These are phyloP conservation scores for Scomberomorus guttatus DNA, from an alignment of 2,797 vertebrate species.

Conservation along the genomic window DNA sequence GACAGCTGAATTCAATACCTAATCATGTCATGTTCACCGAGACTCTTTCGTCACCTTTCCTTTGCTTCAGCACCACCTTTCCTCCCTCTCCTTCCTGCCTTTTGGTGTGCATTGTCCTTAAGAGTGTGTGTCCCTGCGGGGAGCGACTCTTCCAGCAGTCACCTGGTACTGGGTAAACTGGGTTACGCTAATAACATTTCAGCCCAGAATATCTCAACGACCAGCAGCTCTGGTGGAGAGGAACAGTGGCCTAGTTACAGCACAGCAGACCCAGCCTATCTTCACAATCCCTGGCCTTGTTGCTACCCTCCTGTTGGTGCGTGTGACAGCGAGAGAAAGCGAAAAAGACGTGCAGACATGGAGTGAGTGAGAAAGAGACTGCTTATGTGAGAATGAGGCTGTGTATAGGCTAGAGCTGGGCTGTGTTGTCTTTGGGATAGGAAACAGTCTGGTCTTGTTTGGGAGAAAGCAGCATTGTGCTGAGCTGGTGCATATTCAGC, in stretches of 20 bases:
- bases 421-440: conserved; percentile 82
- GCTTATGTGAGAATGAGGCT: conserved; percentile 76
- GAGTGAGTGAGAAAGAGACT: conserved; percentile 64
- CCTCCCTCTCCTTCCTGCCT: conserved; percentile 12
- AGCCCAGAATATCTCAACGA: conserved; percentile 76
- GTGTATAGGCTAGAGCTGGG: conserved; percentile 74
- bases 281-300: conserved; percentile 67
- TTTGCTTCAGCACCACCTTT: conserved; percentile 32
- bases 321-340: conserved; percentile 55
- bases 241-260: conserved; percentile 75
- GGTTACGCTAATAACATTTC: conserved; percentile 84
- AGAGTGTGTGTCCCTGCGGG: conserved; percentile 60
- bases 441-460: conserved; percentile 84
- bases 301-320: conserved; percentile 53
- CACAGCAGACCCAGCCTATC: conserved; percentile 52
- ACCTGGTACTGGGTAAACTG: conserved; percentile 84
- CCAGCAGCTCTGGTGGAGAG: conserved; percentile 59
- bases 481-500: conserved; percentile 78
- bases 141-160: conserved; percentile 72
- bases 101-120: conserved; percentile 69
- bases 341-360: conserved; percentile 53
- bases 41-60: conserved; percentile 31
- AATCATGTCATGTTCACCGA: conserved; percentile 6
- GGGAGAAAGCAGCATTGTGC: conserved; percentile 82
- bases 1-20: conserved; percentile 1